These are phyloP conservation scores for Lamellibrachia columna DNA, from an alignment of 2,888 invertebrate genomes.

Conservation along the genomic window DNA sequence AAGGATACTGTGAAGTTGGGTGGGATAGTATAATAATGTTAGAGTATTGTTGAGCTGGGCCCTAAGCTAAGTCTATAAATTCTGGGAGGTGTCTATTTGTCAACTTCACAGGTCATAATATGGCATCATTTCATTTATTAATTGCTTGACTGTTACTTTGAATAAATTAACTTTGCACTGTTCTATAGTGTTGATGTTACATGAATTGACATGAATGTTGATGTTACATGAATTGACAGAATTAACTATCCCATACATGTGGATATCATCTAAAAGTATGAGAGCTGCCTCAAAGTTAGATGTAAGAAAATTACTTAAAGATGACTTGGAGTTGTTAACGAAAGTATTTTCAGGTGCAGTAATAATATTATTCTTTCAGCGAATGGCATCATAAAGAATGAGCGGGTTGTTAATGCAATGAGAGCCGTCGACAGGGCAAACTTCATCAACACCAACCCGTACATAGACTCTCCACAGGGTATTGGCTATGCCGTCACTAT, in stretches of 20 bases:
- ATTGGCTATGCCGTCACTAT: slow-evolving; percentile 87
- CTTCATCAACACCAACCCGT: slow-evolving; percentile 57
- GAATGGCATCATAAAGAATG: slow-evolving; percentile 62
- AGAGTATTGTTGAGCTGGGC: no score
- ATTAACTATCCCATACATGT: not conserved
- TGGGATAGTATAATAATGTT: no score
- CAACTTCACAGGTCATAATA: no score
- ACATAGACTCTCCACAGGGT: slow-evolving; percentile 68
- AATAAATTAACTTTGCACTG: no score
- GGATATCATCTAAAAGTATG: not conserved
- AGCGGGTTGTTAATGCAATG: slow-evolving; percentile 60
- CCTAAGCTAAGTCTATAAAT: no score
- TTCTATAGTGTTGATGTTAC: no score
- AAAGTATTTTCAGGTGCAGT: not conserved
- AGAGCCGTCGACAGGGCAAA: slow-evolving; percentile 60
- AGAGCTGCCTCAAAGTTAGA: not conserved
- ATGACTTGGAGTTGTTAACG: not conserved
- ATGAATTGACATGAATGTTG: no score
- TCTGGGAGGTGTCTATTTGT: no score
- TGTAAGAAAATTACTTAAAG: not conserved
- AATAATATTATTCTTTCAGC: slow-evolving; percentile 44
- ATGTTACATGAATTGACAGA: no score
- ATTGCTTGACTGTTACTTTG: no score
- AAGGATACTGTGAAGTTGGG: no score
- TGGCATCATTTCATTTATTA: no score